Percentiles rank a stretch among this genome's conserved stretches.
These are phyloP conservation scores for Papilio xuthus DNA, from an alignment of 1,140 invertebrate species.

Conservation along the genomic window DNA sequence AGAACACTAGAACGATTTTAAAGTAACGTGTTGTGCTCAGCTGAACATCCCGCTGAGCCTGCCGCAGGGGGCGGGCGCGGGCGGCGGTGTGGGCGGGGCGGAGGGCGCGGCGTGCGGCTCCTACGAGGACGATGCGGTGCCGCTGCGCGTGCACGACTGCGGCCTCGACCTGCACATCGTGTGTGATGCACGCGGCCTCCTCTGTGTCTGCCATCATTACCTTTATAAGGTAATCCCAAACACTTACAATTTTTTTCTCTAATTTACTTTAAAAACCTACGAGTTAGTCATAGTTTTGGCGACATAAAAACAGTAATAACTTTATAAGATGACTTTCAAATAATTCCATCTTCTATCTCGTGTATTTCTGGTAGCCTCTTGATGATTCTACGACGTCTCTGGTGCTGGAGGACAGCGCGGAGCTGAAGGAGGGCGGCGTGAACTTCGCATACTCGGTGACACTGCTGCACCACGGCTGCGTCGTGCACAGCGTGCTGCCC, in stretches of 20 bases:
- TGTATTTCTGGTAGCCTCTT: constrained; percentile 72
- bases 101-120: constrained; percentile 82
- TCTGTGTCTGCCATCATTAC: constrained; percentile 93
- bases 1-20: too few species aligned
- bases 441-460: constrained; percentile 93
- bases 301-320: too few species aligned
- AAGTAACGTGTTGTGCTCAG: constrained; percentile 82
- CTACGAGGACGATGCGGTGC: constrained; percentile 90
- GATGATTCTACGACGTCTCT: constrained; percentile 80
- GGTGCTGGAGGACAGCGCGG: constrained; percentile 76
- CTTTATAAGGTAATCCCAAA: constrained; percentile 85
- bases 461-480: constrained; percentile 89
- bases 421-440: constrained; percentile 84
- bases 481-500: constrained; percentile 90
- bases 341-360: not conserved
- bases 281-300: too few species aligned
- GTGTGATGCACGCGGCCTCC: constrained; percentile 86
- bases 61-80: constrained; percentile 84
- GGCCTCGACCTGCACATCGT: constrained; percentile 90
- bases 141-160: constrained; percentile 89
- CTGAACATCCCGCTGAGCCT: constrained; percentile 92
- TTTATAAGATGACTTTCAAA: not conserved
- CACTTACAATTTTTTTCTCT: too few species aligned
- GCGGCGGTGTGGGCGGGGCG: constrained; percentile 65
- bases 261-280: too few species aligned